phyloP scores from a whole-genome alignment of 2,797 vertebrate species.

The Phalanger gymnotis region DNA sequence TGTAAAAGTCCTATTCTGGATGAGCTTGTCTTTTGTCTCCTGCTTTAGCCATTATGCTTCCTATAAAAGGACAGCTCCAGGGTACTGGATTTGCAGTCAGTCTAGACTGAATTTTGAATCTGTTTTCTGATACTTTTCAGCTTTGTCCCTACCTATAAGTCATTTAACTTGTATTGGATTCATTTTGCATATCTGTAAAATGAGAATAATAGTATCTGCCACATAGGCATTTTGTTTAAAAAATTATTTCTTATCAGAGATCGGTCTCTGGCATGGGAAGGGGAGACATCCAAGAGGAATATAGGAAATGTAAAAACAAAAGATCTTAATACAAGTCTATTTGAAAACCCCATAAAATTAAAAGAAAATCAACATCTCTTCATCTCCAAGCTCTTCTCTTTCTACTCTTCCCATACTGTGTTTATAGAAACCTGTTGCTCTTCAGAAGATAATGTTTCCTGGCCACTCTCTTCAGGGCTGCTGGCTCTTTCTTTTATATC shows the following conservation, averaged over 20 bases:
- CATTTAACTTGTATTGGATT: not conserved
- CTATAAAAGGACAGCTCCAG: not conserved
- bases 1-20: not conserved
- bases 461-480: not conserved
- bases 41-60: not conserved
- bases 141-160: not conserved
- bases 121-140: not conserved
- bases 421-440: not conserved
- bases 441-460: not conserved
- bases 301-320: not conserved
- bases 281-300: not conserved
- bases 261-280: not conserved
- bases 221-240: not conserved
- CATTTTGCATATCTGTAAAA: not conserved
- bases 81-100: not conserved
- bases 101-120: not conserved
- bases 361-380: not conserved
- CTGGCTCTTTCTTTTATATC: not conserved
- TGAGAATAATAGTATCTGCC: not conserved
- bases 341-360: not conserved
- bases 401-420: not conserved
- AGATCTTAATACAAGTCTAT: not conserved
- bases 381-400: not conserved
- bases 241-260: not conserved
- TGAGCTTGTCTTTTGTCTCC: not conserved